phyloP scores from a whole-genome alignment of 1,140 invertebrate species.

The Ceratosolen solmsi region DNA sequence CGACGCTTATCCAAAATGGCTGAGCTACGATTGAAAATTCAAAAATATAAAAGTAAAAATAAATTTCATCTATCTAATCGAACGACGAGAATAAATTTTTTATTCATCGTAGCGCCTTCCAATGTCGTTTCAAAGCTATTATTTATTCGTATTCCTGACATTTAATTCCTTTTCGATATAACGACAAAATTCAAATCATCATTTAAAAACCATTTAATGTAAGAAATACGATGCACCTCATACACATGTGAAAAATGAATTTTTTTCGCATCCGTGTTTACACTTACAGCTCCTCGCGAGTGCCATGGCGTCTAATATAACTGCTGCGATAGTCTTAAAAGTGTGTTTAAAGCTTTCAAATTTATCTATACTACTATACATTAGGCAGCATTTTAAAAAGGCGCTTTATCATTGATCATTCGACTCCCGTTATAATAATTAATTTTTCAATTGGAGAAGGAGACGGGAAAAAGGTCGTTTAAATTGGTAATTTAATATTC shows the following conservation, averaged over 20 bases:
- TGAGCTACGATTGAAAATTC: background rate
- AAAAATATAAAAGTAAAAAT: background rate
- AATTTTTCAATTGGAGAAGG: constrained; percentile 13
- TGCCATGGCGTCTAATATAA: constrained; percentile 10
- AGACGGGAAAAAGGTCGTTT: background rate
- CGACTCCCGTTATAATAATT: background rate
- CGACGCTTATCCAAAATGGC: constrained; percentile 1
- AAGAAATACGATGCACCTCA: too few species aligned
- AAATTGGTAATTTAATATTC: constrained; percentile 20
- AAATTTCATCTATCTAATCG: background rate
- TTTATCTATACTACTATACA: background rate
- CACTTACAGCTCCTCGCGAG: background rate
- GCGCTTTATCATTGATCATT: background rate
- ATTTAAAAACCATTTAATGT: background rate
- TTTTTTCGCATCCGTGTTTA: background rate
- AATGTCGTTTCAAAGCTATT: background rate
- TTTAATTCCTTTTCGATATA: background rate
- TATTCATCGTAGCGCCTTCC: too few species aligned
- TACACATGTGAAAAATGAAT: constrained; percentile 5
- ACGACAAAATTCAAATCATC: background rate
- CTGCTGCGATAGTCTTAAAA: background rate
- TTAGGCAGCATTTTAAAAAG: constrained; percentile 15
- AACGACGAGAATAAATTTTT: background rate
- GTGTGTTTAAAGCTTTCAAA: background rate
- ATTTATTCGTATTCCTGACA: background rate